These are phyloP conservation scores for Linyphia triangularis DNA, from an alignment of 2,888 invertebrate species.

Conservation along the genomic window DNA sequence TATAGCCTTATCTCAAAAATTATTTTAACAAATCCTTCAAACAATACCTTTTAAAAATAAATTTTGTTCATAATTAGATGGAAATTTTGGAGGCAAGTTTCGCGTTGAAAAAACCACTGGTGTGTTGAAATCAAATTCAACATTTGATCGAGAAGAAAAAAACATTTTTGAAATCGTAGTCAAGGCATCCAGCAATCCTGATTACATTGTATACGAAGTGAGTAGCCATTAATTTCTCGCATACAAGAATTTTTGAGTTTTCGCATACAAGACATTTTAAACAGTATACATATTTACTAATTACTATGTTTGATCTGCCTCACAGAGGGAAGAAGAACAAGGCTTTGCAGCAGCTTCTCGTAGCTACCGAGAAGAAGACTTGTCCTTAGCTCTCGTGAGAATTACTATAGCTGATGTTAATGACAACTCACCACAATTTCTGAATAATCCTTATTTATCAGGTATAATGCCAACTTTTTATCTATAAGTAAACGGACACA, in stretches of 20 bases:
- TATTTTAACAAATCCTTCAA: no score
- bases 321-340: slow-evolving; percentile 59
- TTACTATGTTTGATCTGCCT: not conserved
- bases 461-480: slow-evolving; percentile 82
- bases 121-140: slow-evolving; percentile 87
- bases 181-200: slow-evolving; percentile 90
- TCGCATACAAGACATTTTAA: not conserved
- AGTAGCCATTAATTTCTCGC: not conserved
- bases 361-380: slow-evolving; percentile 81
- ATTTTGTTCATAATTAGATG: slow-evolving; percentile 79
- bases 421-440: slow-evolving; percentile 91
- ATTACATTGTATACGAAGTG: slow-evolving; percentile 82
- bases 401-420: slow-evolving; percentile 90
- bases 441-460: slow-evolving; percentile 86
- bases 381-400: slow-evolving; percentile 83
- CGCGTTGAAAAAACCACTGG: slow-evolving; percentile 90
- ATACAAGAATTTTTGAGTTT: not conserved
- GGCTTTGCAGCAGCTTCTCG: slow-evolving; percentile 65
- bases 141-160: slow-evolving; percentile 89
- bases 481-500: slow-evolving; percentile 33
- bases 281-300: no score
- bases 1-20: no score
- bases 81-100: slow-evolving; percentile 88
- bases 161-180: slow-evolving; percentile 88
- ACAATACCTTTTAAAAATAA: no score